phyloP scores from a whole-genome alignment of 2,797 vertebrate species.

The Siniperca obscura region DNA sequence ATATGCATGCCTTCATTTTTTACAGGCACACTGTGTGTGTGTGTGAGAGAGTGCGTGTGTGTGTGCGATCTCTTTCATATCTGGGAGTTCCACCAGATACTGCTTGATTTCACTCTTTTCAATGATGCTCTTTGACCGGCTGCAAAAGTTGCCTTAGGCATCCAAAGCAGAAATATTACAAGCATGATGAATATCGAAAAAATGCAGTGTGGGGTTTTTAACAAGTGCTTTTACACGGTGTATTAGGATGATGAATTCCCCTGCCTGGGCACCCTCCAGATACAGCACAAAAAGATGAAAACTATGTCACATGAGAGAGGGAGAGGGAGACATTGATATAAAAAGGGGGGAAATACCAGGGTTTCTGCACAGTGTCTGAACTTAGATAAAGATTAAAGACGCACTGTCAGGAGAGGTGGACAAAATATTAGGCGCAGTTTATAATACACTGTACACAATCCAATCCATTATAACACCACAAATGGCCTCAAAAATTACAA shows the following conservation, averaged over 20 bases:
- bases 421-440: constrained; percentile 31
- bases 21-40: not conserved
- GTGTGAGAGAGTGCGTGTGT: constrained; percentile 11
- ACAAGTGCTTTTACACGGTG: constrained; percentile 74
- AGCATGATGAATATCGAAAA: constrained; percentile 75
- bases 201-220: constrained; percentile 76
- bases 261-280: constrained; percentile 69
- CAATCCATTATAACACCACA: constrained; percentile 6
- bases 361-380: constrained; percentile 32
- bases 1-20: constrained; percentile 27
- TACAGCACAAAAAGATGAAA: constrained; percentile 61
- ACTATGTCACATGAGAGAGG: constrained; percentile 43
- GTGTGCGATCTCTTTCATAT: constrained; percentile 50
- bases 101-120: constrained; percentile 67
- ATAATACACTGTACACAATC: not conserved
- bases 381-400: constrained; percentile 45
- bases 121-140: constrained; percentile 69
- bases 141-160: constrained; percentile 67
- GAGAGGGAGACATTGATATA: constrained; percentile 16
- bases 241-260: constrained; percentile 78
- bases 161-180: constrained; percentile 72
- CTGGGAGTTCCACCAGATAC: constrained; percentile 53
- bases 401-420: constrained; percentile 24
- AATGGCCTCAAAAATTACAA: constrained; percentile 4
- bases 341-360: constrained; percentile 27